phyloP scores from a whole-genome alignment of 1,140 invertebrate genomes.

The Leptinotarsa lineolata region DNA sequence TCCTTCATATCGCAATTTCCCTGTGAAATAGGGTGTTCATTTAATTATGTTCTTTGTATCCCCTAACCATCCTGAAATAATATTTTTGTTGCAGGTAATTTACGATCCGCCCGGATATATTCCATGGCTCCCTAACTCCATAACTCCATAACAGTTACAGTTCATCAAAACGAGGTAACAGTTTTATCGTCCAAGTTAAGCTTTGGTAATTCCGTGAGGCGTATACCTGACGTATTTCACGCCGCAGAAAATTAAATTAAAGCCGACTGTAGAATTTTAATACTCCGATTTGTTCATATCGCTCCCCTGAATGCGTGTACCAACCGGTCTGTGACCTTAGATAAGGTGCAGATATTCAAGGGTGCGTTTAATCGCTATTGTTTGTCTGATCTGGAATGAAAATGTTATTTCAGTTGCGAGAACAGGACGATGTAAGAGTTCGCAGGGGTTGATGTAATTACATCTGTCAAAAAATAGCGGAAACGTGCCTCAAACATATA shows the following conservation, averaged over 20 bases:
- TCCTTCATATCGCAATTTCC: no score
- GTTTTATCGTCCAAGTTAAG: slow-evolving; percentile 10
- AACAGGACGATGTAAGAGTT: no score
- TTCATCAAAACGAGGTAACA: slow-evolving; percentile 13
- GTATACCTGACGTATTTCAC: slow-evolving; percentile 12
- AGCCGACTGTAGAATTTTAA: background rate
- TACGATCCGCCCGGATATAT: background rate
- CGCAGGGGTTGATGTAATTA: no score
- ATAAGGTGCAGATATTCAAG: background rate
- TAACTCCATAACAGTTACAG: background rate
- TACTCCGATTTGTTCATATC: background rate
- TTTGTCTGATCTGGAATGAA: no score
- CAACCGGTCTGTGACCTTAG: background rate
- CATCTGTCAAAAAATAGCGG: no score
- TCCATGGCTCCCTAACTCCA: background rate
- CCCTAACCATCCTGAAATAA: no score
- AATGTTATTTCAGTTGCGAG: no score
- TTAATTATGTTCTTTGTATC: no score
- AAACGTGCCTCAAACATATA: no score
- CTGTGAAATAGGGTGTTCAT: no score
- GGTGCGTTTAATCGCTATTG: no score
- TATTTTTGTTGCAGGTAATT: slow-evolving; percentile 1
- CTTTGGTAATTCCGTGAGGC: background rate
- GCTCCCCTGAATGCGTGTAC: background rate
- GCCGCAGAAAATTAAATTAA: slow-evolving; percentile 13